Percentiles rank a stretch among this genome's conserved stretches.
Conservation (phyloP, 2,888 invertebrate species). For the Apodemia mormo region DNA sequence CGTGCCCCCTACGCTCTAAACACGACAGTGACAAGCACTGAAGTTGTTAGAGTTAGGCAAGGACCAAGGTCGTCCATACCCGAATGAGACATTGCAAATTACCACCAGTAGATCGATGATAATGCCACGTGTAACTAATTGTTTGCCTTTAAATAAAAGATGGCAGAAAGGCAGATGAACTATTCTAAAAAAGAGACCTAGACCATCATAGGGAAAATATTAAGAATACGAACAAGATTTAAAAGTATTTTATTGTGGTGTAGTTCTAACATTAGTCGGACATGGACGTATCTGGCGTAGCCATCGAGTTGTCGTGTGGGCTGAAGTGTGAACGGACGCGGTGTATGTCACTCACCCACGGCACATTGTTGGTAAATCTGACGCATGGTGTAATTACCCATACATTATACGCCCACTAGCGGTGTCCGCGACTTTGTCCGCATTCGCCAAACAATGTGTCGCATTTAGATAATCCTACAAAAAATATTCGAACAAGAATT, state of each 20-base stretch:
- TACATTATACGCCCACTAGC: not conserved
- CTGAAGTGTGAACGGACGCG: conserved; percentile 35
- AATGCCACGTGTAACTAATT: too few relatives aligned
- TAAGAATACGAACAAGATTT: not conserved
- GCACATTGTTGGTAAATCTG: conserved; percentile 29
- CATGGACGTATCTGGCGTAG: not conserved
- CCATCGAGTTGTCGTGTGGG: conserved; percentile 27
- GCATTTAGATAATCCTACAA: too few relatives aligned
- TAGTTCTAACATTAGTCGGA: not conserved
- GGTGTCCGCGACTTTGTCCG: not conserved
- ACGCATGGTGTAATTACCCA: conserved; percentile 10
- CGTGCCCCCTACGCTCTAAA: too few relatives aligned
- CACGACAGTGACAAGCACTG: too few relatives aligned
- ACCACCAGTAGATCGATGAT: too few relatives aligned
- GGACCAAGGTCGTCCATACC: too few relatives aligned
- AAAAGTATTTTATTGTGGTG: not conserved
- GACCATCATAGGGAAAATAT: too few relatives aligned
- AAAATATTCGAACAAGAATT: not conserved
- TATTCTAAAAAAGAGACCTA: too few relatives aligned
- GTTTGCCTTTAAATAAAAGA: too few relatives aligned
- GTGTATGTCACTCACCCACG: conserved; percentile 35
- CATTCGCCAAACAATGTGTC: not conserved
- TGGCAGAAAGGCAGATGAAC: too few relatives aligned
- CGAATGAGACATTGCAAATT: too few relatives aligned
- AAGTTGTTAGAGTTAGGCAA: too few relatives aligned